phyloP scores from a whole-genome alignment of 2,888 invertebrate species.

The Drosophila prostipennis region DNA sequence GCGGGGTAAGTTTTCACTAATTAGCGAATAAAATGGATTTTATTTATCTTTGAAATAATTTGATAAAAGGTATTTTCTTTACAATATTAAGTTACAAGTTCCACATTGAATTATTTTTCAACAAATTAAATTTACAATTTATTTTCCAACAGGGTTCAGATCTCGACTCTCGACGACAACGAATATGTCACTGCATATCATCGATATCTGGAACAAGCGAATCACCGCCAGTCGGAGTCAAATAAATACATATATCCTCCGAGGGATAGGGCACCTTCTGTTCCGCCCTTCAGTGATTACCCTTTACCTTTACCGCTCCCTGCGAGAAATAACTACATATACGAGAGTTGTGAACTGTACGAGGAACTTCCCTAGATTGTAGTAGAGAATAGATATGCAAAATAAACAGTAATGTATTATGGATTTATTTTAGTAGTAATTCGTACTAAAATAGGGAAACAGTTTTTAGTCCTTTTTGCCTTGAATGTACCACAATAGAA shows the following conservation, averaged over 20 bases:
- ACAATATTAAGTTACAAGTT: too few relatives aligned
- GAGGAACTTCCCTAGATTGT: slow-evolving; percentile 54
- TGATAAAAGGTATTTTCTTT: too few relatives aligned
- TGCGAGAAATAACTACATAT: slow-evolving; percentile 31
- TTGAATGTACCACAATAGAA: too few relatives aligned
- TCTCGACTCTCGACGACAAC: slow-evolving; percentile 6
- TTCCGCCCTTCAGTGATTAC: slow-evolving; percentile 30
- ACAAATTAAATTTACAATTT: too few relatives aligned
- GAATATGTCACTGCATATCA: slow-evolving; percentile 53
- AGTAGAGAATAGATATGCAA: too few relatives aligned
- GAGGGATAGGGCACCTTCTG: slow-evolving; percentile 58
- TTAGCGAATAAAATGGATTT: too few relatives aligned
- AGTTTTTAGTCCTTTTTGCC: too few relatives aligned
- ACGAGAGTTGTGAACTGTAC: slow-evolving; percentile 63
- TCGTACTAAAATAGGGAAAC: too few relatives aligned
- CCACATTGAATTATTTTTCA: too few relatives aligned
- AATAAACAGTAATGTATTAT: too few relatives aligned
- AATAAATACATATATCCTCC: slow-evolving; percentile 63
- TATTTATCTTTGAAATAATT: too few relatives aligned
- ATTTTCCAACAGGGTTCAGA: slow-evolving; percentile 6
- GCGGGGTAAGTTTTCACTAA: slow-evolving; percentile 33
- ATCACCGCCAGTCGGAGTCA: slow-evolving; percentile 36
- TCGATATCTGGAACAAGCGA: slow-evolving; percentile 41
- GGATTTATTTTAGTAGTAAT: too few relatives aligned
- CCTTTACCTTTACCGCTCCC: background rate